Evolutionary conservation across 2,888 invertebrate species (phyloP).

Genomic region (Drosophila tripunctata): DNA sequence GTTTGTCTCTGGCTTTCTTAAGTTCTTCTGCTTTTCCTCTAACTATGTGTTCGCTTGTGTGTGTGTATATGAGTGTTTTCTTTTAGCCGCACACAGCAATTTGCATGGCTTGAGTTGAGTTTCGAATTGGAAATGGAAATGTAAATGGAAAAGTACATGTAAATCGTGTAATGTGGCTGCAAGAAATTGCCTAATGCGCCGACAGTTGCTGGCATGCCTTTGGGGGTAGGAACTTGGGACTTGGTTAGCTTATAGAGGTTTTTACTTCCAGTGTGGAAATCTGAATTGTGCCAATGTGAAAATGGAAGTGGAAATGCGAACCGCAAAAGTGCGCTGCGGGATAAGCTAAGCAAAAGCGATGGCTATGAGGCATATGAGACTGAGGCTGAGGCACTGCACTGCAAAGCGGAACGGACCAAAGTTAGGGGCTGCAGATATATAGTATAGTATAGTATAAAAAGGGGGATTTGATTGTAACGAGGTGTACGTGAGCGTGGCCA

Average conservation of each 20-base stretch:
- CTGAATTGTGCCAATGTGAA: constrained; percentile 10
- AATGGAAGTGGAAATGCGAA: constrained; percentile 8
- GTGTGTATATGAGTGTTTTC: constrained; percentile 8
- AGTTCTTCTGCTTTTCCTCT: not conserved
- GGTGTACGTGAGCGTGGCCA: constrained; percentile 67
- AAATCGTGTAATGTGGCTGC: constrained; percentile 78
- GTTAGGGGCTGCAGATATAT: too few species aligned
- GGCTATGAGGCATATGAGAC: constrained; percentile 67
- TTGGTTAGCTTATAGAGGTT: constrained; percentile 23
- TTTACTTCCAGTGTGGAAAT: constrained; percentile 3
- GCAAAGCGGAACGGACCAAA: constrained; percentile 2
- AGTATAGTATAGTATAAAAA: too few species aligned
- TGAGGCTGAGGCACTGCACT: too few species aligned
- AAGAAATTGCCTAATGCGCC: constrained; percentile 77
- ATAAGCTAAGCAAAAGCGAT: constrained; percentile 71
- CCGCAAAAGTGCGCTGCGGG: constrained; percentile 72
- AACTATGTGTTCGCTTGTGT: constrained; percentile 4
- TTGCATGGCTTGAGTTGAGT: constrained; percentile 77
- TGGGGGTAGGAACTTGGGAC: constrained; percentile 6
- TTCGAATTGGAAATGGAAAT: constrained; percentile 75
- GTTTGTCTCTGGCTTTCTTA: constrained; percentile 2
- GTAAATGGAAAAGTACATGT: constrained; percentile 36
- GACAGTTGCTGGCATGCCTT: constrained; percentile 37
- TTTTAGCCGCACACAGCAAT: constrained; percentile 61
- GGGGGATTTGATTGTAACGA: constrained; percentile 50